Evolutionary conservation across 2,888 invertebrate genomes (phyloP).

Genomic region (Pardosa pseudoannulata): DNA sequence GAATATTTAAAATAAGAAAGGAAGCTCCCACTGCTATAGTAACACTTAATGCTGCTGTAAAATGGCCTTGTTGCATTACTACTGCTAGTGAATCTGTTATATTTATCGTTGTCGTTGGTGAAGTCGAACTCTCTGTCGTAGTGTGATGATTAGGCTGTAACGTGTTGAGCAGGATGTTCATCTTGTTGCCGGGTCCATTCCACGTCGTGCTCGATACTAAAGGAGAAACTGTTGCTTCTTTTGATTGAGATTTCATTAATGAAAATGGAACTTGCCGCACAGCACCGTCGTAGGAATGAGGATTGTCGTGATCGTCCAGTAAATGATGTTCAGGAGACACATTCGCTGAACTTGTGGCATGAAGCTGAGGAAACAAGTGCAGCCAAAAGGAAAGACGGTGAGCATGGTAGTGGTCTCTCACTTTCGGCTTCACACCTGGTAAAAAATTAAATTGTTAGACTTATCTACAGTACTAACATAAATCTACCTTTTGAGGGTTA

Average conservation of each 20-base stretch:
- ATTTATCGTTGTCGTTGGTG: conserved; percentile 77
- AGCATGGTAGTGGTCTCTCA: conserved; percentile 95
- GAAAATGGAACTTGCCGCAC: conserved; percentile 81
- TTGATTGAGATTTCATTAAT: not conserved
- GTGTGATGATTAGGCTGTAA: conserved; percentile 8
- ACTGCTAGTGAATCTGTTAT: conserved; percentile 70
- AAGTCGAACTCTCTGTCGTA: conserved; percentile 28
- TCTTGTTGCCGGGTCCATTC: not conserved
- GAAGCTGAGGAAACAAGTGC: conserved; percentile 92
- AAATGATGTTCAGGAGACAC: conserved; percentile 77
- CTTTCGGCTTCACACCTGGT: conserved; percentile 91
- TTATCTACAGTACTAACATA: no score
- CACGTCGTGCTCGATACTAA: not conserved
- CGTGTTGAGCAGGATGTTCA: conserved; percentile 18
- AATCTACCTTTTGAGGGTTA: no score
- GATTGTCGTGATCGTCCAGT: conserved; percentile 88
- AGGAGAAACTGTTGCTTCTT: not conserved
- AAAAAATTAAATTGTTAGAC: not conserved
- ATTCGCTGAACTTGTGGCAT: conserved; percentile 73
- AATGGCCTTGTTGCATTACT: conserved; percentile 80
- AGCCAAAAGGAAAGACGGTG: conserved; percentile 97
- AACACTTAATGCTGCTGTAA: conserved; percentile 92
- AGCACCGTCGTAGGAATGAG: conserved; percentile 91
- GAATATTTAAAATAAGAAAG: conserved; percentile 73
- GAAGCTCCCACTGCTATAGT: conserved; percentile 85